Evolutionary conservation across 2,888 invertebrate species (phyloP), one percentile per base, ranked within the genome.

Genomic region (Drosophila recens): DNA sequence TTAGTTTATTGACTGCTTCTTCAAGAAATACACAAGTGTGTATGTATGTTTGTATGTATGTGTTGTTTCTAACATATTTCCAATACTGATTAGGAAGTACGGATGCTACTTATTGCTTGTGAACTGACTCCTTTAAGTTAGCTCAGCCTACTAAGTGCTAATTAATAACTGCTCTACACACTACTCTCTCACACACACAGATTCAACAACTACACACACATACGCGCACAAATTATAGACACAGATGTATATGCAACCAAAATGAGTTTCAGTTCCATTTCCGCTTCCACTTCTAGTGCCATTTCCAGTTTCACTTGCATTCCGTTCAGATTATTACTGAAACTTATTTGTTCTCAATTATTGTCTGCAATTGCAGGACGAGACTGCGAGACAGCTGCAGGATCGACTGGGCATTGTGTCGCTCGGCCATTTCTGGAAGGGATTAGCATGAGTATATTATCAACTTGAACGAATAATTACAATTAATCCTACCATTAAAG

Each of bases 371-470:
- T 93, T 97, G 97, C 69, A 96, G 94, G 30, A 98, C 97, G 68
- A 98, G 94, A 88, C 97, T 97, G 85, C 98, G 94, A 0, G 98
- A 97, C 64, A 98, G 94, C 79, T 95, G 95, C 80, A 99, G 93
- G 40, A 98, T 96, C 9, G 96, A 95, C 77, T 95, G 94, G 15
- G 97, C 97, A 91, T 98, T 96, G 93, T 99, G 98, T 75, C 97
- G 94, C 92, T 99, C 98, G 0, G 98, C 98, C 98, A 98, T 98
- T 95, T 98, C 98, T 30, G 94, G 1, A 71, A 82, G 42, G 20
- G 23, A 43, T 34, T 36, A 42, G 49, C 23, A 56, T 53, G 27
- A 13, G 17, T 20, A 61, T 9, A 9, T 17, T 51, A 49, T 34
- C 20, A 20, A 52, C 10, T 46, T 9, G 15, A 40, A 23, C 13